Conservation (phyloP, 2,113 vertebrate genomes). For the Gila orcuttii region DNA sequence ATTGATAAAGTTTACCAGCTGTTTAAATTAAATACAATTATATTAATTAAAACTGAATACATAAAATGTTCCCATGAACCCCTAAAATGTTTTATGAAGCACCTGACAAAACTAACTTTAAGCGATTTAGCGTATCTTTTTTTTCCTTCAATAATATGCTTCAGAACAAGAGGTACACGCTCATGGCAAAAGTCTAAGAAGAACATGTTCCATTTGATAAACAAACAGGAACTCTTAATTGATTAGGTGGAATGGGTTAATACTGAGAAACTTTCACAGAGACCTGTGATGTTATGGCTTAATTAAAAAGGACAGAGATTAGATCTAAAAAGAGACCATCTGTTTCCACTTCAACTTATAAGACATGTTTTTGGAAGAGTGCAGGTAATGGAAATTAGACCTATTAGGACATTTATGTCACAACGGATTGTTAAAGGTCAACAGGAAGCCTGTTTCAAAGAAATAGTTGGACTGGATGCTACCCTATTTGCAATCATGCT, state of each 20-base stretch:
- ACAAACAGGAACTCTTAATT: slow-evolving; percentile 1
- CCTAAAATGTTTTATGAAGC: no score
- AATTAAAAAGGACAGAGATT: slow-evolving; percentile 16
- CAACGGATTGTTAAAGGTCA: background rate
- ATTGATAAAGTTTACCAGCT: no score
- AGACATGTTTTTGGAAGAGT: slow-evolving; percentile 8
- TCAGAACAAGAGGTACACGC: background rate
- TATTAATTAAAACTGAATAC: no score
- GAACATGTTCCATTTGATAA: slow-evolving; percentile 33
- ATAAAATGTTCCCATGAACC: no score
- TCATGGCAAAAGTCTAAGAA: background rate
- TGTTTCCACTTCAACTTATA: slow-evolving; percentile 37
- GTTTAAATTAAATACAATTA: no score
- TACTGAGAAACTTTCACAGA: slow-evolving; percentile 27
- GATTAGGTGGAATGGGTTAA: slow-evolving; percentile 19
- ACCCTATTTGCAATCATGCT: no score
- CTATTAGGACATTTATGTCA: background rate
- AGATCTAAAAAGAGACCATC: slow-evolving; percentile 22
- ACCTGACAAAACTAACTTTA: background rate
- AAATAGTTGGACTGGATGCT: no score
- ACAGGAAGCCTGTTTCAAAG: no score
- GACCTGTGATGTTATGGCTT: background rate
- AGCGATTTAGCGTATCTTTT: background rate
- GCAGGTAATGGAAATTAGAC: slow-evolving; percentile 15
- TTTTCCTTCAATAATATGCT: background rate